Evolutionary conservation across 2,797 vertebrate species (phyloP).

Genomic region (Gephyroberyx darwinii): DNA sequence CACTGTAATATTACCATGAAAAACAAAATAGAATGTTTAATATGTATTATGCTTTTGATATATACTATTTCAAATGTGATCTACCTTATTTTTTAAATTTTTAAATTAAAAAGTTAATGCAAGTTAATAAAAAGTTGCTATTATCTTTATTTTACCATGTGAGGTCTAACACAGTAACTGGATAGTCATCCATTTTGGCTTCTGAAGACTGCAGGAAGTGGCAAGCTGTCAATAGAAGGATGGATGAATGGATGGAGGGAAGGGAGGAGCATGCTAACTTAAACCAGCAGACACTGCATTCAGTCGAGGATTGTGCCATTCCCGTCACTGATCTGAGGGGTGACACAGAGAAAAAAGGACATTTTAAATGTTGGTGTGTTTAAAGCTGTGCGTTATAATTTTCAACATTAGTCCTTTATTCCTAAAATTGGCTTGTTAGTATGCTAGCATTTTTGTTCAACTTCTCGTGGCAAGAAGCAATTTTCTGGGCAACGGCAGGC

Average conservation of each 20-base stretch:
- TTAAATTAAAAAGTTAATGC: not conserved
- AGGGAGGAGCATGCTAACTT: not conserved
- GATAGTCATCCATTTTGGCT: constrained; percentile 14
- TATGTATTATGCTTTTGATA: not conserved
- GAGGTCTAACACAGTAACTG: constrained; percentile 1
- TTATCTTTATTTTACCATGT: not conserved
- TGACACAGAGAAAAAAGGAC: not conserved
- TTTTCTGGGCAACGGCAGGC: too few species aligned
- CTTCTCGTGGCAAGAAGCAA: too few species aligned
- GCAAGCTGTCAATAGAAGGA: constrained; percentile 14
- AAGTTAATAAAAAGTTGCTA: not conserved
- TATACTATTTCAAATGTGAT: not conserved
- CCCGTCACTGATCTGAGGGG: not conserved
- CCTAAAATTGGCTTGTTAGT: too few species aligned
- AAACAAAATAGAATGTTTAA: not conserved
- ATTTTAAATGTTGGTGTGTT: too few species aligned
- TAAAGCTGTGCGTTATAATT: too few species aligned
- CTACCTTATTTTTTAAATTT: not conserved
- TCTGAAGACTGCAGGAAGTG: constrained; percentile 7
- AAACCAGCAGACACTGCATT: not conserved
- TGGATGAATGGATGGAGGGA: not conserved
- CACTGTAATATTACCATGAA: not conserved
- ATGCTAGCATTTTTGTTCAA: too few species aligned
- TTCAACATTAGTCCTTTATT: too few species aligned
- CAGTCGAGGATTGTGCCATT: not conserved